Conservation (phyloP, 2,797 vertebrate genomes). For the Nyctibius grandis region DNA sequence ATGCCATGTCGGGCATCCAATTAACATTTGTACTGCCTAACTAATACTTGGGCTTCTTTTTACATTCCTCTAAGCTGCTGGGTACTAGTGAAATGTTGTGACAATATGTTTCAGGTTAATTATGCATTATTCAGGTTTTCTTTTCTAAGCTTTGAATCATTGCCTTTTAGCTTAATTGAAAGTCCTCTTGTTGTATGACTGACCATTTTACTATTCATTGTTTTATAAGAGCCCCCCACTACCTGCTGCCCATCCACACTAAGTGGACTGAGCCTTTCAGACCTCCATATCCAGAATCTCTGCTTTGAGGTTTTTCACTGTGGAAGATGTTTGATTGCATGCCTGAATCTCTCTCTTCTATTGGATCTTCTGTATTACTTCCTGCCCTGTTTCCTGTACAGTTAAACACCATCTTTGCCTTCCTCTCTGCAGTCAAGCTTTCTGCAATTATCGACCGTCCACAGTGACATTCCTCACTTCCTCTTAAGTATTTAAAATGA, state of each 20-base stretch:
- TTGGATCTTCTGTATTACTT: not conserved
- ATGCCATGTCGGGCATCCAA: not conserved
- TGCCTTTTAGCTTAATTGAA: not conserved
- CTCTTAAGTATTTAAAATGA: not conserved
- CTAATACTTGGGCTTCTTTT: not conserved
- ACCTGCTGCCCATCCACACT: not conserved
- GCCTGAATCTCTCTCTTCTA: not conserved
- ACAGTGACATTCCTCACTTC: not conserved
- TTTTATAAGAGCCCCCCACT: not conserved
- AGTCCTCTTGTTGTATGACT: not conserved
- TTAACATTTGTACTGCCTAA: not conserved
- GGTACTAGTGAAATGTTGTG: not conserved
- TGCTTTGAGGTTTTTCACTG: not conserved
- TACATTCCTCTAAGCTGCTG: not conserved
- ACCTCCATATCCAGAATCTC: not conserved
- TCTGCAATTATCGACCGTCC: not conserved
- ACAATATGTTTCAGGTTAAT: not conserved
- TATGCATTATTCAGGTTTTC: not conserved
- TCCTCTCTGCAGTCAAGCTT: not conserved
- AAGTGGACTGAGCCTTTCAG: not conserved
- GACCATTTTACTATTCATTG: not conserved
- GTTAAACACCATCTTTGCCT: not conserved
- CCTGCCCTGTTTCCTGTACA: not conserved
- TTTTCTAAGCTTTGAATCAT: not conserved
- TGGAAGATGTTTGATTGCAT: not conserved